Base-by-base conservation (phyloP, 2,888 invertebrate species). In the Cataglyphis albicans region DNA sequence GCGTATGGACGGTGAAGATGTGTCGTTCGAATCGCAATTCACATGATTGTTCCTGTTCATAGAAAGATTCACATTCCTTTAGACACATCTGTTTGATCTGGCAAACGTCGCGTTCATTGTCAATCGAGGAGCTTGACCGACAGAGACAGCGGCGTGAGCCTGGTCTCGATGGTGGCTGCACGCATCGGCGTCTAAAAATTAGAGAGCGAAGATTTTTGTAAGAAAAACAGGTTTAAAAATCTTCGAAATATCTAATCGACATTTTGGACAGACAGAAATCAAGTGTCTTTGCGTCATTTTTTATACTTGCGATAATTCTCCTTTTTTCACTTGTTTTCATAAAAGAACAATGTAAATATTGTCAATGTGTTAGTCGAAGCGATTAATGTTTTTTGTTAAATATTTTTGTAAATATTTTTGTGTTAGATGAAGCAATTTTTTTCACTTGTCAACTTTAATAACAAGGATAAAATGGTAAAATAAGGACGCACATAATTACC, bases 71-170 rank as follows among this genome's bases (percentile, higher is more conserved):
- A 21, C n/a, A 32, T n/a, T 68, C 32, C n/a, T 32, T 32, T 72
- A 80, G 12, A 80, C 48, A 35, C 59, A 59, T 59, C 70, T 35
- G 48, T 80, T 72, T 44, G 78, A 80, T 7, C 35, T 35, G 44
- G 35, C 59, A 25, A 70, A 72, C 48, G n/a, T 80, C 59, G 67
- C 25, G 41, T 67, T 59, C 29, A 41, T 55, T 5, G 63, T 92
- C 86, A 94, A 82, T 93, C 93, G 76, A 94, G 90, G 75, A 94
- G 90, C 90, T 90, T 94, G 82, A 94, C 89, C 35, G 94, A 94
- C 76, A 94, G 89, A 57, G 94, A 94, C 82, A 94, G 88, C 57
- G 94, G 93, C 57, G 94, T 94, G 67, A 93, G 91, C 86, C 94
- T 91, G 84, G 94, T 93, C 90, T 94, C 93, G 89, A 93, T 90